Percentiles rank a stretch among this genome's conserved stretches.
phyloP scores from a whole-genome alignment of 2,797 vertebrate genomes.

The Hyperoplus lanceolatus region DNA sequence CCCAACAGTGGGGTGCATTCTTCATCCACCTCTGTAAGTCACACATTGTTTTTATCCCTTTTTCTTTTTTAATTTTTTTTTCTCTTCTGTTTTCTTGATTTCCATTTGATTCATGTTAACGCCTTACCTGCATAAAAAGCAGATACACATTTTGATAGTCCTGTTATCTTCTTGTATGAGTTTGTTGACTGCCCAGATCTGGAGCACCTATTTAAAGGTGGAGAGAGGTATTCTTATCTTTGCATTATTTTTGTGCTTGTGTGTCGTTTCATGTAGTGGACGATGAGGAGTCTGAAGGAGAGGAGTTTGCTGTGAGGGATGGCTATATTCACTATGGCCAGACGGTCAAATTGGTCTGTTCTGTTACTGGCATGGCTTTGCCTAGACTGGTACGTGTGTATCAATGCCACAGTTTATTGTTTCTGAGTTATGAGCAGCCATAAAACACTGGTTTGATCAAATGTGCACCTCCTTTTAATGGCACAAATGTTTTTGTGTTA shows the following conservation, averaged over 20 bases:
- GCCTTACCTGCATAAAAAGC: background rate
- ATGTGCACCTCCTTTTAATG: background rate
- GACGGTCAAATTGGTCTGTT: slow-evolving; percentile 97
- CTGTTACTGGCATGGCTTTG: slow-evolving; percentile 98
- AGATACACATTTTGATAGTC: background rate
- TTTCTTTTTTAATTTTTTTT: background rate
- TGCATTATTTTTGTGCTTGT: background rate
- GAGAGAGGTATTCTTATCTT: background rate
- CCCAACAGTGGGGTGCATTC: slow-evolving; percentile 99
- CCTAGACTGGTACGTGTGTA: slow-evolving; percentile 91
- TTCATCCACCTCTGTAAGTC: slow-evolving; percentile 97
- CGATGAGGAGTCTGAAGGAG: slow-evolving; percentile 98
- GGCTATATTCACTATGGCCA: slow-evolving; percentile 99
- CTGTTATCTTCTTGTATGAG: background rate
- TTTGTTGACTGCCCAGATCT: background rate
- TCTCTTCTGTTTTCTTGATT: background rate
- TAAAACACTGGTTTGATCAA: background rate
- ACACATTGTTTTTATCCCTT: background rate
- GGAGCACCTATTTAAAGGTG: background rate
- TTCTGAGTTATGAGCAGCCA: background rate
- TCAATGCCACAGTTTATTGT: background rate
- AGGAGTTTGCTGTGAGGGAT: slow-evolving; percentile 98
- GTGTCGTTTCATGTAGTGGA: slow-evolving; percentile 88
- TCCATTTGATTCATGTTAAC: background rate
- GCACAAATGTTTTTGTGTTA: background rate